Conservation (phyloP, 2,797 vertebrate genomes). For the Micropoecilia bifurca region DNA sequence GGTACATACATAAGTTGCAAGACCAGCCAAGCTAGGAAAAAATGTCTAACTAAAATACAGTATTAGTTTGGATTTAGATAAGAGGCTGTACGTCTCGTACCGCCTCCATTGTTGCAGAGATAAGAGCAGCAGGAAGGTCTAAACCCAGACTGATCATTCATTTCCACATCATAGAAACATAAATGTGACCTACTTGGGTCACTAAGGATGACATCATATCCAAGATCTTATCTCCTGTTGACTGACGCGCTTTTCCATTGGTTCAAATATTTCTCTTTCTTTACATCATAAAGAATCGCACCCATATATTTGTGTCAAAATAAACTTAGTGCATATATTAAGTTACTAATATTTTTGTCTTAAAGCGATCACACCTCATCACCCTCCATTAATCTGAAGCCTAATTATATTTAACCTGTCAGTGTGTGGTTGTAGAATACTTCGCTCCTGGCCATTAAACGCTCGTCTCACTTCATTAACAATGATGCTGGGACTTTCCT, state of each 20-base stretch:
- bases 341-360: conserved; percentile 26
- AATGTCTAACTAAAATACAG: no score
- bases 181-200: neutral
- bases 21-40: no score
- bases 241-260: neutral
- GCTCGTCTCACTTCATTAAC: conserved; percentile 64
- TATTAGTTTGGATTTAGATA: neutral
- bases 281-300: neutral
- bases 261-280: neutral
- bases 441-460: conserved; percentile 52
- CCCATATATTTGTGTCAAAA: neutral
- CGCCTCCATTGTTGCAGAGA: neutral
- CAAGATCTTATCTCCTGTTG: neutral
- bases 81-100: neutral
- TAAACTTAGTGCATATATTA: conserved; percentile 15
- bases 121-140: neutral
- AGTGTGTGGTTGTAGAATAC: conserved; percentile 40
- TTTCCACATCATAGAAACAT: conserved; percentile 30
- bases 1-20: no score
- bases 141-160: conserved; percentile 7
- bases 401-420: conserved; percentile 72
- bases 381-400: conserved; percentile 65
- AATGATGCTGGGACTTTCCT: conserved; percentile 22
- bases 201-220: neutral
- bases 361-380: conserved; percentile 17